Conservation (phyloP, 2,888 invertebrate genomes). For the Volucella inflata region DNA sequence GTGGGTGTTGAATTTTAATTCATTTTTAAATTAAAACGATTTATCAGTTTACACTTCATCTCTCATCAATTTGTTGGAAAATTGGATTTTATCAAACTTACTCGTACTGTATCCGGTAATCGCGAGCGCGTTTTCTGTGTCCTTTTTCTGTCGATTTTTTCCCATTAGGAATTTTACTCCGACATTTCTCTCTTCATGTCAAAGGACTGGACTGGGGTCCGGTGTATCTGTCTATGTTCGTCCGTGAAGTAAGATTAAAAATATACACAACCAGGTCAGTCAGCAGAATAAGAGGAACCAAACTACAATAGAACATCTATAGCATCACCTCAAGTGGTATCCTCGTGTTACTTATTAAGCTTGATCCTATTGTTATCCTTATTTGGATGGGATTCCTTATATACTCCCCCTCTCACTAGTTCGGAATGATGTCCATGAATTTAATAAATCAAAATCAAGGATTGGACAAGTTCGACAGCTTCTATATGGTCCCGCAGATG, state of each 20-base stretch:
- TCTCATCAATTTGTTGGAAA: constrained; percentile 73
- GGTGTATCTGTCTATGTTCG: background rate
- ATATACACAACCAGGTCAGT: constrained; percentile 1
- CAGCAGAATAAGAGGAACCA: background rate
- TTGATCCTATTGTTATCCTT: constrained; percentile 5
- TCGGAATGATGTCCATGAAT: constrained; percentile 18
- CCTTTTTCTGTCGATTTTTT: constrained; percentile 23
- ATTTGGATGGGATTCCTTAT: background rate
- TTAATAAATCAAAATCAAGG: constrained; percentile 71
- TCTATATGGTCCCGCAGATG: constrained; percentile 33
- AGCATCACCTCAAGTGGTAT: constrained; percentile 1
- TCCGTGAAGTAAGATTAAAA: constrained; percentile 29
- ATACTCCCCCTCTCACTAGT: background rate
- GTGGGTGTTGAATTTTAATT: constrained; percentile 67
- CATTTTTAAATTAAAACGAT: constrained; percentile 72
- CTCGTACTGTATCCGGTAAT: constrained; percentile 35
- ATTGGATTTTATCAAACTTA: constrained; percentile 72
- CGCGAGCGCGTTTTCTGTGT: background rate
- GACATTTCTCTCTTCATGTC: constrained; percentile 18
- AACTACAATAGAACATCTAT: background rate
- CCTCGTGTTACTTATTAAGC: background rate
- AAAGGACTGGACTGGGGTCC: constrained; percentile 9
- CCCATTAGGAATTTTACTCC: constrained; percentile 44
- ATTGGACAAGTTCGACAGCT: constrained; percentile 69
- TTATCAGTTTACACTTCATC: constrained; percentile 73